Conservation (phyloP, 2,113 vertebrate species). For the Antennarius striatus region DNA sequence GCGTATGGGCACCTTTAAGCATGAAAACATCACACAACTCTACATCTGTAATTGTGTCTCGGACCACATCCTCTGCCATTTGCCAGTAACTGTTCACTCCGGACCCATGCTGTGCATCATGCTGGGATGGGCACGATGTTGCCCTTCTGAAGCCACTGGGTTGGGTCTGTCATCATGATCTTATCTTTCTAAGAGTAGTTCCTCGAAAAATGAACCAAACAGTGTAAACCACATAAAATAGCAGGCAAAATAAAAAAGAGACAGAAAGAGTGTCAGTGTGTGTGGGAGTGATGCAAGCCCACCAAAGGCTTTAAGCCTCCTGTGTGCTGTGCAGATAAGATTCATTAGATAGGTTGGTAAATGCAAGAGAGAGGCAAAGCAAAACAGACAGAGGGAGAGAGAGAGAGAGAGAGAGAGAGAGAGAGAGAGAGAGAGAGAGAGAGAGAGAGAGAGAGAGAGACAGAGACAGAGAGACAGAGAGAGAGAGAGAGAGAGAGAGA, state of each 20-base stretch:
- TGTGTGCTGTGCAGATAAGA: conserved; percentile 76
- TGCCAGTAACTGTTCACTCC: conserved; percentile 24
- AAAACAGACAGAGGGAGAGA: conserved; percentile 25
- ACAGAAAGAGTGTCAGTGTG: conserved; percentile 35
- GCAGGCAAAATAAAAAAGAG: conserved; percentile 37
- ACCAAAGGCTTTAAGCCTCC: conserved; percentile 74
- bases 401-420: conserved; percentile 8
- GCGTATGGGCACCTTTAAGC: conserved; percentile 62
- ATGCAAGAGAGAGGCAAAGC: conserved; percentile 60
- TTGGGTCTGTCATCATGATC: conserved; percentile 48
- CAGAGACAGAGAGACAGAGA: not conserved
- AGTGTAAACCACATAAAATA: conserved; percentile 64
- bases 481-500: conserved; percentile 19
- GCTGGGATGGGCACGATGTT: conserved; percentile 46
- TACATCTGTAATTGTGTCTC: conserved; percentile 63
- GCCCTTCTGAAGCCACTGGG: conserved; percentile 57
- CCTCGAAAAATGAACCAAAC: conserved; percentile 67
- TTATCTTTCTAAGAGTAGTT: conserved; percentile 66
- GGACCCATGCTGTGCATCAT: conserved; percentile 30
- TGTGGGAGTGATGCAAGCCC: conserved; percentile 60
- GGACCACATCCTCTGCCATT: conserved; percentile 55
- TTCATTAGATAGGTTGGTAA: conserved; percentile 76
- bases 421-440: conserved; percentile 10
- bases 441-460: not conserved
- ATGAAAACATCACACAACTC: conserved; percentile 48